Evolutionary conservation across 2,113 vertebrate genomes (phyloP), one percentile per base, ranked within the genome.

Genomic region (Syngnathus scovelli): DNA sequence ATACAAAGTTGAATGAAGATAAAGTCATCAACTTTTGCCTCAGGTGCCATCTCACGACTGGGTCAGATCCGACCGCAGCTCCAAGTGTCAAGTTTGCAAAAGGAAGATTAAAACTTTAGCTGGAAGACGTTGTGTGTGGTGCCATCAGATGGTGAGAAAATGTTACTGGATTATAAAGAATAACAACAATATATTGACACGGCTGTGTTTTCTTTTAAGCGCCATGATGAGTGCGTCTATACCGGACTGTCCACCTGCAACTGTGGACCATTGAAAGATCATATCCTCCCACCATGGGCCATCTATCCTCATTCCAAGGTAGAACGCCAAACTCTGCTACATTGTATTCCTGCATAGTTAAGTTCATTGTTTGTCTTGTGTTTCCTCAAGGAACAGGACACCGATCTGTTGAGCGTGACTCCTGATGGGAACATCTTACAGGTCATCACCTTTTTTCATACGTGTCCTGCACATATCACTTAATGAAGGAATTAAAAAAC

Each of bases 281-380:
- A 98, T 73, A 83, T 97, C 74, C 85, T 98, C 70, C 95, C 95
- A 65, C 95, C 95, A 0, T 93, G 94, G 68, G 92, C 92, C 74
- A 95, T 98, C 78, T 93, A 93, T 48, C 88, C 93, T 0, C 81
- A 92, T 16, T 91, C 95, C 55, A 92, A 94, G 93, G 95, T 97
- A 84, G 63, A 56, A 67, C 3, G 1, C 7, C n/a, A 27, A 43
- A 7, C 5, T 18, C 15, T 37, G 39, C 11, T 13, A 1, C 6
- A 1, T 36, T 52, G 21, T 51, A 11, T 16, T 13, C 18, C 12
- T 27, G 23, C 44, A 10, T 49, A 27, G 39, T 46, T 33, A 11
- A 18, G 23, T 19, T 36, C 0, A 33, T 33, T 66, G 16, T 66
- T 36, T 62, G 23, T 64, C 1, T n/a, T 4, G 9, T 80, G 9